These are phyloP conservation scores for Macaria liturata DNA, from an alignment of 2,888 invertebrate species.

Conservation along the genomic window DNA sequence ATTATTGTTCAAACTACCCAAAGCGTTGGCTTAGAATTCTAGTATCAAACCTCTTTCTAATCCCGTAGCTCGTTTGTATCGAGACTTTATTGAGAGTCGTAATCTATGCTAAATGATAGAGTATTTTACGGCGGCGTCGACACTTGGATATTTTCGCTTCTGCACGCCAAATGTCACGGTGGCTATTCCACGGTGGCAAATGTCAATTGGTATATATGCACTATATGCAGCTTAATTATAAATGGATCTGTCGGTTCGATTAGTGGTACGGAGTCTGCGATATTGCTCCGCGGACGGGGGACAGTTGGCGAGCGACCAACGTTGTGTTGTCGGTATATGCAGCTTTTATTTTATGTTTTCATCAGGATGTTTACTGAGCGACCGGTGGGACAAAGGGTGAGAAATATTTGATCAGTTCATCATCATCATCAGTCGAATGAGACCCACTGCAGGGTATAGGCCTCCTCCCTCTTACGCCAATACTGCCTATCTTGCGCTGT, in stretches of 20 bases:
- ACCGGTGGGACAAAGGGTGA: slow-evolving; percentile 2
- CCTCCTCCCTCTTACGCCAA: too few relatives aligned
- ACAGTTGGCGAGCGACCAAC: slow-evolving; percentile 74
- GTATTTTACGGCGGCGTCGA: slow-evolving; percentile 20
- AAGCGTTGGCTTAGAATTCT: too few relatives aligned
- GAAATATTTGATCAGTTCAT: too few relatives aligned
- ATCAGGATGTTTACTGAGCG: slow-evolving; percentile 66
- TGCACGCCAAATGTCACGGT: slow-evolving; percentile 32
- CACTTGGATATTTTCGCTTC: slow-evolving; percentile 24
- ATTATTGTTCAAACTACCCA: too few relatives aligned
- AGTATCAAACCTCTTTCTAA: too few relatives aligned
- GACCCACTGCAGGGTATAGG: too few relatives aligned
- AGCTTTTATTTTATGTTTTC: slow-evolving; percentile 76
- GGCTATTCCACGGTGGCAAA: slow-evolving; percentile 36
- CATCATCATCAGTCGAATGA: too few relatives aligned
- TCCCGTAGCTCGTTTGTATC: too few relatives aligned
- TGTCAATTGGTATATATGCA: slow-evolving; percentile 42
- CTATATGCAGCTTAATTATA: slow-evolving; percentile 42
- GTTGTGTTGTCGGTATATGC: slow-evolving; percentile 63
- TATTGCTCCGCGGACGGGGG: slow-evolving; percentile 42
- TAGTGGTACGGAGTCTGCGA: slow-evolving; percentile 31
- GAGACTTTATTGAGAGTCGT: too few relatives aligned
- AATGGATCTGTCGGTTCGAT: slow-evolving; percentile 43
- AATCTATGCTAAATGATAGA: too few relatives aligned
- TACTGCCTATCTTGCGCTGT: too few relatives aligned